Percentiles rank a stretch among this genome's conserved stretches.
Conservation (phyloP, 2,113 vertebrate species). For the Sylvia atricapilla region DNA sequence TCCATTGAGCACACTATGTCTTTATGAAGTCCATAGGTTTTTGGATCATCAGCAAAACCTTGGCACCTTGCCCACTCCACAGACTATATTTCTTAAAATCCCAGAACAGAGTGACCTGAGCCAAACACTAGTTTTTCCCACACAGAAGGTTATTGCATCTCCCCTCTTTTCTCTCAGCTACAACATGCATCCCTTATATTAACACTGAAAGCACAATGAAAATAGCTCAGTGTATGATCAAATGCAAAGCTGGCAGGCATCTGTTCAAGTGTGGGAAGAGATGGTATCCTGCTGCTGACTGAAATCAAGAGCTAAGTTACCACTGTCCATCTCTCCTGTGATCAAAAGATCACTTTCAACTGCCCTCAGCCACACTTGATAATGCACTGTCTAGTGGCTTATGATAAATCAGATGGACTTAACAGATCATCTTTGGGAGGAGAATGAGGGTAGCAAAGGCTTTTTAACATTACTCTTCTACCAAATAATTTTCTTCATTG, state of each 20-base stretch:
- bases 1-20: background rate
- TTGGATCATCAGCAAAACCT: background rate
- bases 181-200: too few relatives aligned
- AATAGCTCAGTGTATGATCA: accelerated
- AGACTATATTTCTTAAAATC: background rate
- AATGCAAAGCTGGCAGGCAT: background rate
- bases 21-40: background rate
- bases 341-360: background rate
- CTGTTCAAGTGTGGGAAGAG: background rate
- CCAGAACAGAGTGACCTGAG: background rate
- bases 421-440: background rate
- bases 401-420: background rate
- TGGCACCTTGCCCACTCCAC: background rate
- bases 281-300: background rate
- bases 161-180: background rate
- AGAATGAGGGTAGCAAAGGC: background rate
- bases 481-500: background rate
- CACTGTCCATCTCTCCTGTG: background rate
- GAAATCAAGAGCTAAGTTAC: background rate
- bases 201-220: background rate
- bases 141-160: background rate
- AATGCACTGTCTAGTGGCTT: background rate
- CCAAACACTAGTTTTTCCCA: background rate
- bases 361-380: background rate
- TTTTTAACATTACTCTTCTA: background rate